A percentile compares a stretch with the other conserved stretches of the same genome.
Evolutionary conservation across 2,888 invertebrate species (phyloP).

Genomic region (Crossocerus cetratus): DNA sequence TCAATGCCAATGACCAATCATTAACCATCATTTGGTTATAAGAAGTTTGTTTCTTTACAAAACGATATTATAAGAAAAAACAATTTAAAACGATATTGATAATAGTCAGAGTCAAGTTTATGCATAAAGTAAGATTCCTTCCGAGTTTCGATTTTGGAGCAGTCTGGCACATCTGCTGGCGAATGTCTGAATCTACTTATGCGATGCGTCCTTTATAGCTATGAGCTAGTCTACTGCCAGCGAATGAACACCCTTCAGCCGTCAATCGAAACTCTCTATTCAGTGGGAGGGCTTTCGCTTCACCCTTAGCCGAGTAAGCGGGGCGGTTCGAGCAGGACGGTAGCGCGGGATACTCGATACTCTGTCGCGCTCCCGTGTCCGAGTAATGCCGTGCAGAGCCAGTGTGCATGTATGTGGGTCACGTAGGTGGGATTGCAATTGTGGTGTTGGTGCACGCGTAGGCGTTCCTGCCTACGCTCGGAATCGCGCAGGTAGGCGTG

Average conservation of each 20-base stretch:
- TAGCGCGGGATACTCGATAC: background rate
- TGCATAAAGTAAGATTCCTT: too few relatives aligned
- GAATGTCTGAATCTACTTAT: background rate
- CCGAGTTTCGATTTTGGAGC: too few relatives aligned
- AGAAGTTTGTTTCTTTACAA: too few relatives aligned
- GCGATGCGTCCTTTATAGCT: background rate
- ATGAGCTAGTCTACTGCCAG: background rate
- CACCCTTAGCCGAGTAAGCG: constrained; percentile 3
- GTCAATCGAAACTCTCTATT: background rate
- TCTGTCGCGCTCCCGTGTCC: constrained; percentile 20
- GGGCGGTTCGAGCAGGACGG: constrained; percentile 16
- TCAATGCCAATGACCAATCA: too few relatives aligned
- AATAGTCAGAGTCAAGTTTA: too few relatives aligned
- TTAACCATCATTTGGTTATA: too few relatives aligned
- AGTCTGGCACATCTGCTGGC: background rate
- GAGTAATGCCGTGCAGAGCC: constrained; percentile 23
- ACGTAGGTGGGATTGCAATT: constrained; percentile 39
- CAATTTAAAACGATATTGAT: too few relatives aligned
- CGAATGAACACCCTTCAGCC: background rate
- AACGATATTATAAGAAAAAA: too few relatives aligned
- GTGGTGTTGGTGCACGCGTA: constrained; percentile 64
- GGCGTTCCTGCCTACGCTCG: constrained; percentile 68
- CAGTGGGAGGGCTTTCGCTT: background rate
- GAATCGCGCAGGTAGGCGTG: constrained; percentile 76
- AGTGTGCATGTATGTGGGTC: constrained; percentile 37